phyloP scores from a whole-genome alignment of 2,888 invertebrate species.

The Onthophagus sagittarius region DNA sequence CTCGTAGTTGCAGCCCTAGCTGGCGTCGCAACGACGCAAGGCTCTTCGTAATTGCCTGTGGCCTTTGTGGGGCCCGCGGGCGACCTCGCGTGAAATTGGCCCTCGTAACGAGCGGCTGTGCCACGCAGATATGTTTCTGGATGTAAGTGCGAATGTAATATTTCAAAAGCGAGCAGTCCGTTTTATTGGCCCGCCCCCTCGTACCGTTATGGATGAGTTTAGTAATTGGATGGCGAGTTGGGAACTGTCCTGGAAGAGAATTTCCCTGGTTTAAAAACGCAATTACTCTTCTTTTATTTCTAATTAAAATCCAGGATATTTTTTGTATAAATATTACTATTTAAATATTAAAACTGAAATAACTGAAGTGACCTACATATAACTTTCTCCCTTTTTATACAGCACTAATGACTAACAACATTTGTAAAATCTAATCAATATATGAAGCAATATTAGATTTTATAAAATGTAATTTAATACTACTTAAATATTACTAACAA shows the following conservation, averaged over 20 bases:
- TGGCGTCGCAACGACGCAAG: neutral
- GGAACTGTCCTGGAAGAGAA: neutral
- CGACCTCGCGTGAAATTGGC: conserved; percentile 40
- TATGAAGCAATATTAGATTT: no score
- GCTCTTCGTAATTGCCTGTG: neutral
- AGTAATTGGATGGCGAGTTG: neutral
- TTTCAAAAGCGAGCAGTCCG: conserved; percentile 27
- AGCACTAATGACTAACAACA: no score
- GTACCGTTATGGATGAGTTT: neutral
- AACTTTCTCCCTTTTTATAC: no score
- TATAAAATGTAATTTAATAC: no score
- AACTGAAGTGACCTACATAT: no score
- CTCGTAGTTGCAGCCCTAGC: neutral
- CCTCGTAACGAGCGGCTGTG: conserved; percentile 40
- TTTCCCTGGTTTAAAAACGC: neutral
- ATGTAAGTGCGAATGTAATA: conserved; percentile 45
- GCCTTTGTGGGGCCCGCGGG: conserved; percentile 32
- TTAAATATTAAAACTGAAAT: no score
- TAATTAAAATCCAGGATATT: neutral
- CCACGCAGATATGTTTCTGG: conserved; percentile 33
- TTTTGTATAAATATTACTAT: neutral
- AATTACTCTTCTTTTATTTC: neutral
- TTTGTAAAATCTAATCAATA: no score
- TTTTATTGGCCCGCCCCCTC: conserved; percentile 6
- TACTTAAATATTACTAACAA: no score